Conservation (phyloP, 2,113 vertebrate genomes). For the Xiphophorus couchianus region DNA sequence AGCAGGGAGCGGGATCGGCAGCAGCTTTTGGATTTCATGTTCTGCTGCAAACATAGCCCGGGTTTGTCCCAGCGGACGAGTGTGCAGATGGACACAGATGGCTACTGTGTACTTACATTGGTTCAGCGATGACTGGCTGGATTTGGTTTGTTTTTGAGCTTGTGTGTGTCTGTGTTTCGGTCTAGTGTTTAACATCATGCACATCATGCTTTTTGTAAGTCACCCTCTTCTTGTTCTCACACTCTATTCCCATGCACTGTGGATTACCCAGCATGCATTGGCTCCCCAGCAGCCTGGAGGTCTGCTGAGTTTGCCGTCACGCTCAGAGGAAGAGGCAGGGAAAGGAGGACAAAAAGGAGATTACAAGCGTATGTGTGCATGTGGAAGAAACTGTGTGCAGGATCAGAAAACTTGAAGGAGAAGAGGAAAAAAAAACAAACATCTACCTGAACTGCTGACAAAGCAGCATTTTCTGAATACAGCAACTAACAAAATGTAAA, state of each 20-base stretch:
- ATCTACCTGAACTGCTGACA: constrained; percentile 76
- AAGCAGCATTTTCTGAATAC: constrained; percentile 67
- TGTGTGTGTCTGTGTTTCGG: constrained; percentile 18
- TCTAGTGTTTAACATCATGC: constrained; percentile 32
- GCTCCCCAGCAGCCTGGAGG: constrained; percentile 65
- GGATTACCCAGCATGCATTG: constrained; percentile 76
- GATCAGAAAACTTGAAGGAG: constrained; percentile 40
- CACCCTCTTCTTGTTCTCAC: background rate
- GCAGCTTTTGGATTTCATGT: constrained; percentile 45
- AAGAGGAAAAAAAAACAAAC: constrained; percentile 27
- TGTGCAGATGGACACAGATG: constrained; percentile 62
- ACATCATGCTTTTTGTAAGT: constrained; percentile 43
- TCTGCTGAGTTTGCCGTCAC: constrained; percentile 74
- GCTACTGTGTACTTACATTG: constrained; percentile 39
- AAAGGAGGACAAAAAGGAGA: constrained; percentile 67
- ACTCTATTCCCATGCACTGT: constrained; percentile 40
- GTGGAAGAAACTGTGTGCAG: constrained; percentile 16
- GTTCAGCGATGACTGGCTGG: constrained; percentile 41
- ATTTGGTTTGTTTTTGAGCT: constrained; percentile 32
- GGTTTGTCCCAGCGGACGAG: constrained; percentile 61
- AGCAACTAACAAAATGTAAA: constrained; percentile 43
- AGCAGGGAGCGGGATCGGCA: constrained; percentile 22
- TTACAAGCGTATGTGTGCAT: constrained; percentile 34
- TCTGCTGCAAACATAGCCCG: constrained; percentile 45
- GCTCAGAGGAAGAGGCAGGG: constrained; percentile 44